A percentile compares a stretch with the other conserved stretches of the same genome.
These are phyloP conservation scores for Bimastos eiseni DNA, from an alignment of 2,888 invertebrate species.

Conservation along the genomic window DNA sequence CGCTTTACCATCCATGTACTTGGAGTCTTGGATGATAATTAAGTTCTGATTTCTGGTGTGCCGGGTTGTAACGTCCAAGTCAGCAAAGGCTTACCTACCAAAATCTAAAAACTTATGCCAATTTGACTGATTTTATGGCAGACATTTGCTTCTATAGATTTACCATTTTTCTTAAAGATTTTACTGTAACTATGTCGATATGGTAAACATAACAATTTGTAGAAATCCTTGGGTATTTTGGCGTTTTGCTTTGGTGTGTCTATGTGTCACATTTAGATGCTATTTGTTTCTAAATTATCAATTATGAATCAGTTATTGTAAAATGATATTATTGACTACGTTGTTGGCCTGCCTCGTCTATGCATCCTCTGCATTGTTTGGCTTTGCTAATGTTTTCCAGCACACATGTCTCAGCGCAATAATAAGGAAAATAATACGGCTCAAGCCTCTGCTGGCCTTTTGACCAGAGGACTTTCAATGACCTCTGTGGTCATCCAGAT, in stretches of 20 bases:
- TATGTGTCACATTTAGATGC: too few species aligned
- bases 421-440: too few species aligned
- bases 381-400: too few species aligned
- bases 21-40: background rate
- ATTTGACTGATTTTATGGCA: background rate
- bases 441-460: too few species aligned
- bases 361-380: too few species aligned
- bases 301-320: background rate
- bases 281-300: background rate
- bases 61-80: background rate
- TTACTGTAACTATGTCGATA: background rate
- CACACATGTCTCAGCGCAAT: too few species aligned
- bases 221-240: background rate
- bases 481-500: too few species aligned
- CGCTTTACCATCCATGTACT: background rate
- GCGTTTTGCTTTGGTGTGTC: background rate
- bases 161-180: background rate
- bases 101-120: background rate
- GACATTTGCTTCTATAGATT: background rate
- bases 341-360: too few species aligned
- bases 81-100: background rate
- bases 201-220: too few species aligned
- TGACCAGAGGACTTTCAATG: too few species aligned
- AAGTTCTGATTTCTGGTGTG: background rate
- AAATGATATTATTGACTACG: too few species aligned